Evolutionary conservation across 2,797 vertebrate species (phyloP).

Genomic region (Picus viridis): DNA sequence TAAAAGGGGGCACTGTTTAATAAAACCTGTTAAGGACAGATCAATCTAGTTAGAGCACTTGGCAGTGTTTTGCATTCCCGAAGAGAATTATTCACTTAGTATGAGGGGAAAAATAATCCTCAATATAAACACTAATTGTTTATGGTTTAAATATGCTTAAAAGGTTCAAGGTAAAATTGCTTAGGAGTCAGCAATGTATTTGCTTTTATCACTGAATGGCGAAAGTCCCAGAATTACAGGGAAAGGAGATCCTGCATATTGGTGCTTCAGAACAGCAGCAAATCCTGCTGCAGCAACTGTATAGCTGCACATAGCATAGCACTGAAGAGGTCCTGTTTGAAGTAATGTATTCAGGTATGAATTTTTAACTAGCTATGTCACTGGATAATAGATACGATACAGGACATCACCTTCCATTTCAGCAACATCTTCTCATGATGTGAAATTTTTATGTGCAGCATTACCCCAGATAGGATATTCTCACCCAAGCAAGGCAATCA

Average conservation of each 20-base stretch:
- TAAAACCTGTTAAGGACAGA: slow-evolving; percentile 34
- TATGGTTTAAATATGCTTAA: slow-evolving; percentile 43
- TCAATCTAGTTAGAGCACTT: slow-evolving; percentile 13
- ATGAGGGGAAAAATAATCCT: not conserved
- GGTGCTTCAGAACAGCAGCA: not conserved
- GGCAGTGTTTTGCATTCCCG: slow-evolving; percentile 27
- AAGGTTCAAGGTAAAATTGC: not conserved
- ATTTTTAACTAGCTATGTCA: slow-evolving; percentile 1
- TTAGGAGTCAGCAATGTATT: slow-evolving; percentile 4
- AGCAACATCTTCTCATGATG: not conserved
- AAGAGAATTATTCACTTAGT: slow-evolving; percentile 25
- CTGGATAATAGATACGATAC: not conserved
- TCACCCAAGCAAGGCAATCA: slow-evolving; percentile 7
- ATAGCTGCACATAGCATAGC: not conserved
- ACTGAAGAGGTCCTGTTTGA: not conserved
- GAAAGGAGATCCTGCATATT: not conserved
- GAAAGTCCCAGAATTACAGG: not conserved
- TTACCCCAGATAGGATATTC: not conserved
- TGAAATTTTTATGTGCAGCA: not conserved
- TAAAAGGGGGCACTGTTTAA: not conserved
- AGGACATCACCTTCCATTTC: slow-evolving; percentile 12
- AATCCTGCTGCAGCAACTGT: accelerated
- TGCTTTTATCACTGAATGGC: not conserved
- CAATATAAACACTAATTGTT: not conserved
- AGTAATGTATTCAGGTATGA: not conserved